phyloP scores from a whole-genome alignment of 2,797 vertebrate species.

The Vireo griseus region DNA sequence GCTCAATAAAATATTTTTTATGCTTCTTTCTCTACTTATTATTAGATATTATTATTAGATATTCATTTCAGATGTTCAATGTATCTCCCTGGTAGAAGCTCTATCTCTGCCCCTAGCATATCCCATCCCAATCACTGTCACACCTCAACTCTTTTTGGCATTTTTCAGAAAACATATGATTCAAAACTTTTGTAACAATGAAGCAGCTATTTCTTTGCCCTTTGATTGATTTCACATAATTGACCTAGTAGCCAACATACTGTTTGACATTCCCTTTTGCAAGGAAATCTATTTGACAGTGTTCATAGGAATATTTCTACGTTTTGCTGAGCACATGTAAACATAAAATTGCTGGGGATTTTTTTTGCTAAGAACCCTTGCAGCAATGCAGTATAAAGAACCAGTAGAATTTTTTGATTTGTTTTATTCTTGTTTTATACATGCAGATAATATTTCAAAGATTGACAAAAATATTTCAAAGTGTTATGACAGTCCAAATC shows the following conservation, averaged over 20 bases:
- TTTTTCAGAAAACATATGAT: not conserved
- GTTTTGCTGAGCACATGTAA: not conserved
- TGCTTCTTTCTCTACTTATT: not conserved
- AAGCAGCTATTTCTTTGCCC: not conserved
- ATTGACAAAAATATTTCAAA: not conserved
- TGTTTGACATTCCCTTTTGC: not conserved
- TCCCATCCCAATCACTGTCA: not conserved
- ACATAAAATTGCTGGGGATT: not conserved
- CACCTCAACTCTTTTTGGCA: not conserved
- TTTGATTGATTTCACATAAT: not conserved
- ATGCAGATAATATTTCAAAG: not conserved
- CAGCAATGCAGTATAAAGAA: not conserved
- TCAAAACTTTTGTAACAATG: not conserved
- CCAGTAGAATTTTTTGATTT: not conserved
- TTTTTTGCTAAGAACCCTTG: not conserved
- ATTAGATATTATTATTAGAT: not conserved
- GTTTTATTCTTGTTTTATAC: not conserved
- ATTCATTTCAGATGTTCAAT: not conserved
- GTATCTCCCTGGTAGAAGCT: not conserved
- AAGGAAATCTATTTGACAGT: not conserved
- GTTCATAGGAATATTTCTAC: not conserved
- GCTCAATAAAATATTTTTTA: not conserved
- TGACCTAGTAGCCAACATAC: not conserved
- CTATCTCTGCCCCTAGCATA: not conserved
- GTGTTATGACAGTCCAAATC: not conserved